These are phyloP conservation scores for Lateolabrax maculatus DNA, from an alignment of 2,797 vertebrate genomes.

Conservation along the genomic window DNA sequence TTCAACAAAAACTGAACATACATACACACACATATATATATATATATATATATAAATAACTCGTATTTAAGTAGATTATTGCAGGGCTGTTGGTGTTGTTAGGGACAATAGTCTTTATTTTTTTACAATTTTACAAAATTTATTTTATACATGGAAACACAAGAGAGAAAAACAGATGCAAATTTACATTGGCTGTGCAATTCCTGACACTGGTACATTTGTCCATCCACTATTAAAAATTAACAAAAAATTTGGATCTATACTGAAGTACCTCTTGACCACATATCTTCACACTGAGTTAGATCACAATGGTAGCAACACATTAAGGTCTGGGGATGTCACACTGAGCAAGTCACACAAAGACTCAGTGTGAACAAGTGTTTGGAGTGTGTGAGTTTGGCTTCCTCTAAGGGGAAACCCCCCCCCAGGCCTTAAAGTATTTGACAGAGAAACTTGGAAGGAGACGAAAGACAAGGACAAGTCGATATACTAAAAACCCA, in stretches of 20 bases:
- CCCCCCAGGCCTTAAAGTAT: conserved; percentile 44
- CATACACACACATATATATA: too few relatives aligned
- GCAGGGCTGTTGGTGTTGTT: too few relatives aligned
- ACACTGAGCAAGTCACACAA: conserved; percentile 39
- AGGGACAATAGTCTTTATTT: too few relatives aligned
- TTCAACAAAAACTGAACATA: too few relatives aligned
- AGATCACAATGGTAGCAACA: conserved; percentile 25
- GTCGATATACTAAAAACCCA: conserved; percentile 17
- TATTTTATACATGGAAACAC: not conserved
- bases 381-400: conserved; percentile 54
- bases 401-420: conserved; percentile 37
- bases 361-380: conserved; percentile 63
- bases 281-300: conserved; percentile 25
- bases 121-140: too few relatives aligned
- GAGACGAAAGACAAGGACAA: conserved; percentile 27
- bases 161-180: not conserved
- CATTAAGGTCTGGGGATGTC: conserved; percentile 33
- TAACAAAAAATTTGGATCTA: conserved; percentile 11
- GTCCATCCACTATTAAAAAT: too few relatives aligned
- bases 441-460: conserved; percentile 47
- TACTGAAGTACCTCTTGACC: conserved; percentile 11
- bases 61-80: too few relatives aligned
- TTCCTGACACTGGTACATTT: not conserved
- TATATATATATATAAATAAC: too few relatives aligned
- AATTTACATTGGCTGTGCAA: not conserved